A percentile compares a stretch with the other conserved stretches of the same genome.
These are phyloP conservation scores for Cherax quadricarinatus DNA, from an alignment of 1,140 invertebrate species.

Conservation along the genomic window DNA sequence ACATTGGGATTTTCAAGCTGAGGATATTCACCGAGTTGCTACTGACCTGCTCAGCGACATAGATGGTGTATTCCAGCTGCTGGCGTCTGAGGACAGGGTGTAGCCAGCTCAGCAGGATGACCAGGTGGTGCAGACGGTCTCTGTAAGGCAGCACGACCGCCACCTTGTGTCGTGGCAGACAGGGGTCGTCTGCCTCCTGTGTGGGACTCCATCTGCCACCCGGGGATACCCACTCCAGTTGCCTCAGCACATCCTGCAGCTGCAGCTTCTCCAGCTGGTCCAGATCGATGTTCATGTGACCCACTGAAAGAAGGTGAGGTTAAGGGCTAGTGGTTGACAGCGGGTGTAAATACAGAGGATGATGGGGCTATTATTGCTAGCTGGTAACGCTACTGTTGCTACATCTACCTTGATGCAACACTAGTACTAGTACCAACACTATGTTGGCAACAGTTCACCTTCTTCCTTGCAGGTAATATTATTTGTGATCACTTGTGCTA, in stretches of 20 bases:
- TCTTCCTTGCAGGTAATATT: no score
- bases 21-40: no score
- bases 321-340: not conserved
- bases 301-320: slow-evolving; percentile 1
- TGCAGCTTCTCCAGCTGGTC: slow-evolving; percentile 36
- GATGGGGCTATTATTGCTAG: no score
- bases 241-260: slow-evolving; percentile 47
- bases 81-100: slow-evolving; percentile 93
- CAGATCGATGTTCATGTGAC: slow-evolving; percentile 41
- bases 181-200: slow-evolving; percentile 45
- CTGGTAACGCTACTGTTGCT: no score
- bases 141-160: slow-evolving; percentile 94
- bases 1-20: no score
- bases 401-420: no score
- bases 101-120: slow-evolving; percentile 90
- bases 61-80: slow-evolving; percentile 90
- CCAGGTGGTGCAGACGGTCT: slow-evolving; percentile 87
- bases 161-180: slow-evolving; percentile 78
- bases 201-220: slow-evolving; percentile 67
- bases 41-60: slow-evolving; percentile 91
- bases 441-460: no score
- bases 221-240: slow-evolving; percentile 67
- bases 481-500: no score
- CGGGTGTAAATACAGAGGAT: no score
- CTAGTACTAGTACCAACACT: no score